These are phyloP conservation scores for Suillia variegata DNA, from an alignment of 2,888 invertebrate genomes.

Conservation along the genomic window DNA sequence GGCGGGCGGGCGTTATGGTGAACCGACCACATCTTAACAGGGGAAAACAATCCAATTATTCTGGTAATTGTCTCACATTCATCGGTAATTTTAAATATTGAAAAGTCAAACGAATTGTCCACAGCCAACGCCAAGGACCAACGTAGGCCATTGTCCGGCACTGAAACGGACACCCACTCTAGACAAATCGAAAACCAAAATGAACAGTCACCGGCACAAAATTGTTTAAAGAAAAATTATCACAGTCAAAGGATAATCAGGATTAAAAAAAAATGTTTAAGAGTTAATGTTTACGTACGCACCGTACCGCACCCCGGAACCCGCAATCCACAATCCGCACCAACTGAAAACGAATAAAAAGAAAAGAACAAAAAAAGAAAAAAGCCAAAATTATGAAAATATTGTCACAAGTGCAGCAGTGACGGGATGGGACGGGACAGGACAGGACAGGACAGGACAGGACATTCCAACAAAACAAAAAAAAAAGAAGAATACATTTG, in stretches of 20 bases:
- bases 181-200: constrained; percentile 51
- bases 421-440: too few species aligned
- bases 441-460: too few species aligned
- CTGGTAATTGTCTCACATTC: constrained; percentile 57
- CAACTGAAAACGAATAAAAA: constrained; percentile 40
- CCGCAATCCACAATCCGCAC: too few species aligned
- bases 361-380: constrained; percentile 27
- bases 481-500: constrained; percentile 37
- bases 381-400: constrained; percentile 56
- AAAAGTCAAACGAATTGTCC: constrained; percentile 47
- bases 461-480: too few species aligned
- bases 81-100: constrained; percentile 55
- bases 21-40: too few species aligned
- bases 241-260: constrained; percentile 60
- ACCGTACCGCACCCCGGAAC: too few species aligned
- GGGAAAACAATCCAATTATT: constrained; percentile 56
- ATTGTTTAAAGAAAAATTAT: constrained; percentile 38
- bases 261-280: constrained; percentile 60
- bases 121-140: background rate
- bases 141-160: background rate
- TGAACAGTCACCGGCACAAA: constrained; percentile 30
- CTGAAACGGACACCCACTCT: constrained; percentile 49
- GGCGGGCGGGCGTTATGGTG: too few species aligned
- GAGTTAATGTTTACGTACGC: constrained; percentile 61
- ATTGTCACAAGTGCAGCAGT: constrained; percentile 55